Evolutionary conservation across 2,888 invertebrate species (phyloP), one percentile per base, ranked within the genome.

Genomic region (Plagiodera versicolora): DNA sequence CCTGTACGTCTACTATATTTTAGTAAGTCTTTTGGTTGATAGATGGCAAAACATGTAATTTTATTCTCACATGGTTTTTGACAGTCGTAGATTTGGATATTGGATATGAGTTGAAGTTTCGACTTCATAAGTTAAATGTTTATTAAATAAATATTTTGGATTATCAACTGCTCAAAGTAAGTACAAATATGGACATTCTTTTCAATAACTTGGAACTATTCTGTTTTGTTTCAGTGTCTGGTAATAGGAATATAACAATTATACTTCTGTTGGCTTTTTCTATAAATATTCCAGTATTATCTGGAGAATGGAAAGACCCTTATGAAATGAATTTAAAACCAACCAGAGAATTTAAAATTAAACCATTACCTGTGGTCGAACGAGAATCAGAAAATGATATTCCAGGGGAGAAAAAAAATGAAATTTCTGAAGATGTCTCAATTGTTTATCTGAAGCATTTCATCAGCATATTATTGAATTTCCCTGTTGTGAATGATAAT

Each of bases 291-390:
- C 49, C 47, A 28, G 48, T 54, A 19, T 11, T 56, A 11, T 56
- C 44, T n/a, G 14, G 52, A 8, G 47, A 67, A 8, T 70, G 68
- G 68, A 57, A 66, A 20, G 71, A 71, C 58, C 71, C 71, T 9
- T 65, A 71, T 53, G 69, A 70, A 18, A 71, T 71, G 68, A 67
- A 68, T 32, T 63, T 63, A n/a, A 60, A 63, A 20, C 58, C 46
- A 5, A 51, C 30, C 48, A 9, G 4, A 50, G 10, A 30, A 30
- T 52, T 51, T n/a, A 20, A 20, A 50, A 14, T n/a, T n/a, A 1
- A 44, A 32, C 47, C 11, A 20, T 16, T 14, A 10, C n/a, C 6
- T 10, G 1, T 6, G 6, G 44, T 16, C 16, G 18, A 39, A 3
- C 14, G 9, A 16, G 30, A 18, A 9, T n/a, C n/a, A n/a, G 9